These are phyloP conservation scores for Omphaloscelis lunosa DNA, from an alignment of 2,888 invertebrate genomes.

Conservation along the genomic window DNA sequence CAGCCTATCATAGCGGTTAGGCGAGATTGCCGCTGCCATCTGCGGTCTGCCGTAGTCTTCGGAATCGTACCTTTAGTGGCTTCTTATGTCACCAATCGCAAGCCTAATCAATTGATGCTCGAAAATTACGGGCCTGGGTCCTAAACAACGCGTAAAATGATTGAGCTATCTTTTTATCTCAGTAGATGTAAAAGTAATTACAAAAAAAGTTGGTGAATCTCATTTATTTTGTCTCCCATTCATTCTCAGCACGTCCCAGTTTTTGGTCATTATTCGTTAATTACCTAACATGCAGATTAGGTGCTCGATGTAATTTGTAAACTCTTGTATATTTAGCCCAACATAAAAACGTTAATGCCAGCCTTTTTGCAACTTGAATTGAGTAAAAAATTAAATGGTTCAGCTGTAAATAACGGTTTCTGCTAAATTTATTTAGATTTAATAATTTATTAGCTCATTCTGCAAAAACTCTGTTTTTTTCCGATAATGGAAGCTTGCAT, in stretches of 20 bases:
- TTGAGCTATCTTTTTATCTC: slow-evolving; percentile 45
- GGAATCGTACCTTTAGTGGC: neutral
- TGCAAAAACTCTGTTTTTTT: slow-evolving; percentile 25
- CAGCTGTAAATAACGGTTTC: slow-evolving; percentile 29
- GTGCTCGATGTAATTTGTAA: slow-evolving; percentile 67
- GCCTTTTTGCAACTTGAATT: slow-evolving; percentile 56
- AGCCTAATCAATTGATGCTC: neutral
- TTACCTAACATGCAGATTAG: slow-evolving; percentile 73
- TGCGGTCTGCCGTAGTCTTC: neutral
- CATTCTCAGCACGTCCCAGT: slow-evolving; percentile 79
- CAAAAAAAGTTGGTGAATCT: slow-evolving; percentile 75
- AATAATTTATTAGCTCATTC: slow-evolving; percentile 36
- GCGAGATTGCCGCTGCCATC: neutral
- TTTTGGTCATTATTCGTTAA: slow-evolving; percentile 75
- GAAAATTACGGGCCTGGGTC: neutral
- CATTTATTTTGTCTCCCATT: slow-evolving; percentile 78
- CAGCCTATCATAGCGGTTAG: neutral
- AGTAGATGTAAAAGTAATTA: slow-evolving; percentile 77
- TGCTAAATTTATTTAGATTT: slow-evolving; percentile 42
- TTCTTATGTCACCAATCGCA: neutral
- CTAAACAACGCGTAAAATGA: slow-evolving; percentile 15
- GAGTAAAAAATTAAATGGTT: slow-evolving; percentile 50
- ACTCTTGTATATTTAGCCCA: slow-evolving; percentile 64
- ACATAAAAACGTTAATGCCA: slow-evolving; percentile 51
- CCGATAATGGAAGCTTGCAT: slow-evolving; percentile 1